Base-by-base conservation (phyloP, 2,888 invertebrate genomes). In the Drosophila imparisetae region DNA sequence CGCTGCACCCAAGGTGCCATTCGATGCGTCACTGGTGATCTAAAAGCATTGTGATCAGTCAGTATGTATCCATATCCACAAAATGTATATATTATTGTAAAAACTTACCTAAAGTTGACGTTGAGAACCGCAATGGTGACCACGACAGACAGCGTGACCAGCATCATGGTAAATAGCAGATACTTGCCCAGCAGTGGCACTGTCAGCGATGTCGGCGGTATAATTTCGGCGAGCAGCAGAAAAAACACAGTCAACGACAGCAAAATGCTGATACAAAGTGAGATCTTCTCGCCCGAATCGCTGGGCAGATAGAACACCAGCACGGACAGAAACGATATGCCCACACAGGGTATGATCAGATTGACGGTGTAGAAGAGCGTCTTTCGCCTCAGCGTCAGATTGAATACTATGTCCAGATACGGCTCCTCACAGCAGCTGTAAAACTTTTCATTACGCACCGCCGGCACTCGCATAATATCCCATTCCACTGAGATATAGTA, bases 311-410 rank as follows among this genome's bases (percentile, higher is more conserved):
- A 99, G 94, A 99, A 99, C 78, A 99, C 99, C 76, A 99, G 94
- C 71, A 99, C 98, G 83, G 98, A 98, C 78, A 99, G 95, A 93
- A 98, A 98, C 73, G 98, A 98, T 92, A 99, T 98, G 81, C 98
- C 98, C 76, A 99, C 98, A 93, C 98, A 99, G 64, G 98, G 99
- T 91, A 98, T 98, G 91, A 99, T 98, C 81, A 99, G 95, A 93
- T 99, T 99, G 91, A 99, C 98, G 61, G 98, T 98, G 94, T 99
- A 99, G 94, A 99, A 99, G 75, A 99, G 95, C 42, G 99, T 98
- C 94, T 98, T 98, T 89, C 98, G 95, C 87, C 98, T 94, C 72
- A 98, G 94, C 75, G 98, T 98, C 91, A 99, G 96, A 94, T 99
- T 98, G 94, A 99, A 99, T 88, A 98, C 98, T 91, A 99, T 98